A percentile compares a stretch with the other conserved stretches of the same genome.
phyloP scores from a whole-genome alignment of 2,888 invertebrate species.

The Idaea aversata region DNA sequence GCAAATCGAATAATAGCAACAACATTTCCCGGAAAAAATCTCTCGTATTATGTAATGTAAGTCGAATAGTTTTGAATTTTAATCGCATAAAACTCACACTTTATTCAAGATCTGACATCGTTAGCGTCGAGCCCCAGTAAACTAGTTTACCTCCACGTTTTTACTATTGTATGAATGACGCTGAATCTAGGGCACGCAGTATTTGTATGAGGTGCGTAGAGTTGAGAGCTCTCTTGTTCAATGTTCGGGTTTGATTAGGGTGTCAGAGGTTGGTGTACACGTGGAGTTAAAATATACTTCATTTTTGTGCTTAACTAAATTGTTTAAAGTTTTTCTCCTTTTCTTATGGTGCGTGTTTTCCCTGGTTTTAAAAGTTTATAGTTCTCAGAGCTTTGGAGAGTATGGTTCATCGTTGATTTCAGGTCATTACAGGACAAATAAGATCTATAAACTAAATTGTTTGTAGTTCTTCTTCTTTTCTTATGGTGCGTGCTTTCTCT shows the following conservation, averaged over 20 bases:
- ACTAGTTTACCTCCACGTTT: slow-evolving; percentile 37
- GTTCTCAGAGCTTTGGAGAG: no score
- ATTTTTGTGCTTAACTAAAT: no score
- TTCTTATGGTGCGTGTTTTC: no score
- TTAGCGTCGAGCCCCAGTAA: slow-evolving; percentile 44
- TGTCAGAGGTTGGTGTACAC: slow-evolving; percentile 8
- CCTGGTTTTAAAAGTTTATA: no score
- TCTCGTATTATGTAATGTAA: background rate
- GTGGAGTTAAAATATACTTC: no score
- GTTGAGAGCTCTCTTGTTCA: slow-evolving; percentile 28
- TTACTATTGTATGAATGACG: slow-evolving; percentile 47
- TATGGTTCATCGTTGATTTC: no score
- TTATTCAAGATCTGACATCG: slow-evolving; percentile 36
- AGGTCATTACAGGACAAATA: no score
- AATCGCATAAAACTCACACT: slow-evolving; percentile 10
- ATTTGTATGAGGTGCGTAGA: slow-evolving; percentile 53
- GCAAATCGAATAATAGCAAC: no score
- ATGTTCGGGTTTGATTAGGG: slow-evolving; percentile 1
- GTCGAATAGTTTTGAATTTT: background rate
- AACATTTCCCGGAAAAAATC: background rate
- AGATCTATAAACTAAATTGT: no score
- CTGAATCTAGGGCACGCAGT: slow-evolving; percentile 59
- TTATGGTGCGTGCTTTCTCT: no score
- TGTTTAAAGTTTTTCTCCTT: no score
- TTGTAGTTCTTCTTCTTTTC: no score